Evolutionary conservation across 2,888 invertebrate species (phyloP).

Genomic region (Ellobium chinense): DNA sequence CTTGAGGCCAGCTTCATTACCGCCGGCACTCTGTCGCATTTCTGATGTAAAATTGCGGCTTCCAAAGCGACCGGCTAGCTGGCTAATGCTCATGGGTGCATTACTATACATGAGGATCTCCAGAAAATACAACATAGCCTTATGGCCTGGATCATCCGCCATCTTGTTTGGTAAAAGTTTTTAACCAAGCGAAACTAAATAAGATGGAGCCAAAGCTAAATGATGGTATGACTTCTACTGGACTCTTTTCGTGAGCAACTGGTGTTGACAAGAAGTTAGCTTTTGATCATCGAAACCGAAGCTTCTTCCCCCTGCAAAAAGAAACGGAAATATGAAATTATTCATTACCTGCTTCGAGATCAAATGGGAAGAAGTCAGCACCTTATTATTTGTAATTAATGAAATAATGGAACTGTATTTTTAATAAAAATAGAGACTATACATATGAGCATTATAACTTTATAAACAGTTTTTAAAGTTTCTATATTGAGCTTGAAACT

Average conservation of each 20-base stretch:
- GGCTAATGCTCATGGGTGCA: slow-evolving; percentile 96
- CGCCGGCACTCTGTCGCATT: slow-evolving; percentile 87
- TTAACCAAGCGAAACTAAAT: slow-evolving; percentile 18
- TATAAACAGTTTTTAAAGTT: no score
- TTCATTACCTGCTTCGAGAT: neutral
- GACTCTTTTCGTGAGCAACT: slow-evolving; percentile 3
- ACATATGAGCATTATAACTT: no score
- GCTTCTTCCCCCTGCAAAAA: slow-evolving; percentile 40
- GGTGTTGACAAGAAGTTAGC: slow-evolving; percentile 34
- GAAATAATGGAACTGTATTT: no score
- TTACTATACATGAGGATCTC: slow-evolving; percentile 97
- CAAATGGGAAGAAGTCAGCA: no score
- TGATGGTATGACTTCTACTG: slow-evolving; percentile 7
- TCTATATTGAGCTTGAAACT: no score
- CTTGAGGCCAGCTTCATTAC: slow-evolving; percentile 95
- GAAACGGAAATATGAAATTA: neutral
- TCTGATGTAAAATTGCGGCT: slow-evolving; percentile 99
- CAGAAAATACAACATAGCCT: slow-evolving; percentile 93
- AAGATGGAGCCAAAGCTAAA: slow-evolving; percentile 12
- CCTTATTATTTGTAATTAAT: no score
- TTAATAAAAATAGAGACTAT: no score
- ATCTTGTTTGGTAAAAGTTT: slow-evolving; percentile 56
- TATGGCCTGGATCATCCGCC: slow-evolving; percentile 79
- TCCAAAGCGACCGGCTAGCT: slow-evolving; percentile 99
- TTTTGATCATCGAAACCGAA: slow-evolving; percentile 44